Base-by-base conservation (phyloP, 2,797 vertebrate species). In the Melanotaenia maccullochi region DNA sequence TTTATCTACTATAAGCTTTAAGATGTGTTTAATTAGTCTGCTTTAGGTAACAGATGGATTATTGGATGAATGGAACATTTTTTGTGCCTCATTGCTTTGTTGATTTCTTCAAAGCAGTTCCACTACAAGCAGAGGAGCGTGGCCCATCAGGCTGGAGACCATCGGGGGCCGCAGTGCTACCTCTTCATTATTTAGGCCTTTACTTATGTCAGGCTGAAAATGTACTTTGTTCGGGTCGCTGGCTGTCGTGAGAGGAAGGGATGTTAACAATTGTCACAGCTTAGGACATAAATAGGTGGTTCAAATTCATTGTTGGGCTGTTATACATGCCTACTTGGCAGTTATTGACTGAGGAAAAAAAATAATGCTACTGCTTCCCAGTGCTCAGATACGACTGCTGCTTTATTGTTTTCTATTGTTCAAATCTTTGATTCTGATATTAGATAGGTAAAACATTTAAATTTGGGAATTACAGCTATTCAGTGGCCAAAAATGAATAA, bases 1-100 rank as follows among this genome's bases (percentile, higher is more conserved):
- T 76, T 80, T 71, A 78, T 40, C 68, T 44, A 8, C 42, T 47
- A n/a, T 25, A 54, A 67, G n/a, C 72, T 54, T 70, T 11, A 0
- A 16, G n/a, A 55, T 24, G 52, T 55, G 77, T 65, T 68, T 77
- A 85, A 85, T 88, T 87, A 87, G 74, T 73, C 66, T 85, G 68
- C 63, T 79, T 28, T 8, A 24, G 64, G 72, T 76, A 86, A 63
- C 61, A 52, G 59, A 79, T 63, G 71, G 76, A 85, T 87, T 74
- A 81, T 72, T 55, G 67, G 79, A 85, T 71, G 73, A 76, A 76
- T 54, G 54, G 59, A 79, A 78, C 52, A 57, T 79, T 86, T 77
- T 86, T 79, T 84, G 68, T 71, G 62, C 36, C 22, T 79, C 84
- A 86, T 58, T 78, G 73, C 56, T 59, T 69, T 58, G 65, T 68